A percentile compares a stretch with the other conserved stretches of the same genome.
Conservation (phyloP, 2,113 vertebrate genomes). For the Monarcha castaneiventris region DNA sequence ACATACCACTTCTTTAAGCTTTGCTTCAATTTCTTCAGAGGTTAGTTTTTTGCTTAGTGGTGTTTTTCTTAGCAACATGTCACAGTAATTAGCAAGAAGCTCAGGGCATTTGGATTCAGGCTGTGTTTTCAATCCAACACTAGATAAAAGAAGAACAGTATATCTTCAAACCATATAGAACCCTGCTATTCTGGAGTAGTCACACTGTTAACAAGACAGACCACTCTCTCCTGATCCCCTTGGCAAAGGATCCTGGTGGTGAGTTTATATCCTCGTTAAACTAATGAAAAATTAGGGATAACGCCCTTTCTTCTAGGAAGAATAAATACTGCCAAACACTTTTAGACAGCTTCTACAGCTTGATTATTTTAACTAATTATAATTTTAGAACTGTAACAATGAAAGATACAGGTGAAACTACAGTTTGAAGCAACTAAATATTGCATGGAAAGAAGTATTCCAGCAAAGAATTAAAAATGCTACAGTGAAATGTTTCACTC, state of each 20-base stretch:
- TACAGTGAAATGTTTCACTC: not conserved
- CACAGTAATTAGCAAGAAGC: slow-evolving; percentile 98
- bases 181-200: not conserved
- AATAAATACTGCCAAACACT: not conserved
- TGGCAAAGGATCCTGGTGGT: not conserved
- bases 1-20: slow-evolving; percentile 97
- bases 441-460: not conserved
- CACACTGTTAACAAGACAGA: not conserved
- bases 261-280: not conserved
- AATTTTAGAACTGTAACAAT: not conserved
- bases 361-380: not conserved
- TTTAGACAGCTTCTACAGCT: not conserved
- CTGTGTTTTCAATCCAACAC: slow-evolving; percentile 96
- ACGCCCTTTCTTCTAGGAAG: not conserved
- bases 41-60: slow-evolving; percentile 99
- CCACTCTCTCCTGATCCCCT: not conserved
- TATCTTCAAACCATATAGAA: not conserved
- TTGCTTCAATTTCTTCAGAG: slow-evolving; percentile 98
- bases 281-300: not conserved
- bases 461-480: not conserved
- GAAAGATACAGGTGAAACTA: not conserved
- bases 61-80: slow-evolving; percentile 98
- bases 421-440: not conserved
- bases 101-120: slow-evolving; percentile 99
- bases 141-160: slow-evolving; percentile 63